Conservation (phyloP, 1,140 invertebrate genomes). For the Megalonaias nervosa region DNA sequence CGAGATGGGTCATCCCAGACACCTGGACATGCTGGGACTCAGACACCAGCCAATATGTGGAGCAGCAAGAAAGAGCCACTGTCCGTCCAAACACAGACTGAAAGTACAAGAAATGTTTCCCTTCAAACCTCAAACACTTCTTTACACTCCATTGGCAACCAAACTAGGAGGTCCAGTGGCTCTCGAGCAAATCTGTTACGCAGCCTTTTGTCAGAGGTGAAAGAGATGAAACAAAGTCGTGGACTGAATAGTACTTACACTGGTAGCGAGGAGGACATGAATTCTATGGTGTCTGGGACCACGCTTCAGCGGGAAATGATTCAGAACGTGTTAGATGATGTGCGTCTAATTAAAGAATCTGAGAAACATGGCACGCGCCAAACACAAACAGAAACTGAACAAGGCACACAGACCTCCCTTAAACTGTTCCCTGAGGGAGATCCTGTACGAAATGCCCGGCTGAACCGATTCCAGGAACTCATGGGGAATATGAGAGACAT, state of each 20-base stretch:
- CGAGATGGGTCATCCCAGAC: slow-evolving; percentile 60
- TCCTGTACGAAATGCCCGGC: slow-evolving; percentile 48
- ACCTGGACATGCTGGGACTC: slow-evolving; percentile 58
- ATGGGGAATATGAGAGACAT: slow-evolving; percentile 58
- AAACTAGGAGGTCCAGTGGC: slow-evolving; percentile 48
- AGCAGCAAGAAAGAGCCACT: slow-evolving; percentile 34
- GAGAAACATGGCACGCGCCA: slow-evolving; percentile 45
- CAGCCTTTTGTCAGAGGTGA: slow-evolving; percentile 61
- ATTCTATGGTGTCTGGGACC: slow-evolving; percentile 45
- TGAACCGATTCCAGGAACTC: slow-evolving; percentile 53
- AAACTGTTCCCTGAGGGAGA: slow-evolving; percentile 58
- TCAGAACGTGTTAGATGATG: slow-evolving; percentile 51
- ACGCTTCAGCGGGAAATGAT: slow-evolving; percentile 54
- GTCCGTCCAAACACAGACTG: slow-evolving; percentile 54
- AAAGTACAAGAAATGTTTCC: slow-evolving; percentile 30
- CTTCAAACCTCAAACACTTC: slow-evolving; percentile 56
- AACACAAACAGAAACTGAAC: slow-evolving; percentile 56
- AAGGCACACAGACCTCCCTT: slow-evolving; percentile 59
- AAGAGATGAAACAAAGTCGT: slow-evolving; percentile 58
- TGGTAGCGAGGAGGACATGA: slow-evolving; percentile 42
- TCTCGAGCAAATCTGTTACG: slow-evolving; percentile 52
- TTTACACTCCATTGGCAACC: slow-evolving; percentile 57
- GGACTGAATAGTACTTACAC: slow-evolving; percentile 48
- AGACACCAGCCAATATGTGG: slow-evolving; percentile 54
- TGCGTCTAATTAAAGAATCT: slow-evolving; percentile 48